Conservation (phyloP, 2,797 vertebrate genomes). For the Pseudochirops corinnae region DNA sequence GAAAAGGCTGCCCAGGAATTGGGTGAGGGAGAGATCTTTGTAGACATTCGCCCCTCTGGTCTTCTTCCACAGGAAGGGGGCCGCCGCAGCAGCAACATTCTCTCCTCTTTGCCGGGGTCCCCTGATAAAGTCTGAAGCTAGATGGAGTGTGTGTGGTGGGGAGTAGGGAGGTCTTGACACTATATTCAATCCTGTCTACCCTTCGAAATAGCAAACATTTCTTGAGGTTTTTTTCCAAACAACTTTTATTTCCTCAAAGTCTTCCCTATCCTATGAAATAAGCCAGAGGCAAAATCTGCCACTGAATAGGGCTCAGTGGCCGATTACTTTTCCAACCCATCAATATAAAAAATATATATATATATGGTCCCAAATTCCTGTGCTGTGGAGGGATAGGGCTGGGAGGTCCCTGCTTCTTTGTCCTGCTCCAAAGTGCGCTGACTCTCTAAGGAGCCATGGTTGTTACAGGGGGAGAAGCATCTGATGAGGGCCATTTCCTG, state of each 20-base stretch:
- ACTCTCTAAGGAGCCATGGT: slow-evolving; percentile 30
- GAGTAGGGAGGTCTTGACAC: slow-evolving; percentile 68
- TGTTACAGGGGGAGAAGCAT: slow-evolving; percentile 56
- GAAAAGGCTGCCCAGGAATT: slow-evolving; percentile 1
- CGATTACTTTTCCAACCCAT: slow-evolving; percentile 70
- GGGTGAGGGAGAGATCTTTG: slow-evolving; percentile 19
- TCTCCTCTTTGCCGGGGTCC: slow-evolving; percentile 80
- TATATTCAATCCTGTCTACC: slow-evolving; percentile 73
- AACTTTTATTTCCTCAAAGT: slow-evolving; percentile 82
- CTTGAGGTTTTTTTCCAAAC: slow-evolving; percentile 77
- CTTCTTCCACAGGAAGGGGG: slow-evolving; percentile 30
- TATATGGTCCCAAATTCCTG: slow-evolving; percentile 79
- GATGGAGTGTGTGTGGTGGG: slow-evolving; percentile 72
- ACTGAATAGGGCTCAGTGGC: slow-evolving; percentile 75
- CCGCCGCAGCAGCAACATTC: slow-evolving; percentile 48
- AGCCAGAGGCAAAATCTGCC: slow-evolving; percentile 71
- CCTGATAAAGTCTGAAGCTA: slow-evolving; percentile 81
- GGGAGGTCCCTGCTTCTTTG: slow-evolving; percentile 53
- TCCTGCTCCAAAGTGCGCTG: slow-evolving; percentile 51
- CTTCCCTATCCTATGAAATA: slow-evolving; percentile 78
- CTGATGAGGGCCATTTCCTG: slow-evolving; percentile 46
- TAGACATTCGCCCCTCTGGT: background rate
- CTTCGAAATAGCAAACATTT: slow-evolving; percentile 77
- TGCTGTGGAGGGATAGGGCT: slow-evolving; percentile 70
- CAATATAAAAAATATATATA: slow-evolving; percentile 78